Percentiles rank a stretch among this genome's conserved stretches.
Evolutionary conservation across 2,888 invertebrate genomes (phyloP).

Genomic region (Drosophila mayaguana): DNA sequence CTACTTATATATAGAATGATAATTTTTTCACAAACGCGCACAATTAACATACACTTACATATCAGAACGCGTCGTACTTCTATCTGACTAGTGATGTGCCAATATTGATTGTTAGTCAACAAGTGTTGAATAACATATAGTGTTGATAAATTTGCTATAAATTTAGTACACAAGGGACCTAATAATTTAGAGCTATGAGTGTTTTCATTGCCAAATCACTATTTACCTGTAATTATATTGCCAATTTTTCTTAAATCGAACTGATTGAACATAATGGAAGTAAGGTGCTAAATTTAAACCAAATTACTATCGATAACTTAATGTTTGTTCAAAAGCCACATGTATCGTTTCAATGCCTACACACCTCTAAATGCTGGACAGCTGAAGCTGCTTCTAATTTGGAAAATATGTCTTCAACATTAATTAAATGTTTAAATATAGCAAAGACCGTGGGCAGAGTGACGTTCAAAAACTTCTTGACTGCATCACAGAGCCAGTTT

Average conservation of each 20-base stretch:
- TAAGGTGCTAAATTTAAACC: neutral
- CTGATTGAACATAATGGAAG: neutral
- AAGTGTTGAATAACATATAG: conserved; percentile 17
- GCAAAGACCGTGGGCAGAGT: conserved; percentile 57
- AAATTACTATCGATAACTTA: conserved; percentile 14
- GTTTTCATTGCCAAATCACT: neutral
- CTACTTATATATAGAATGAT: conserved; percentile 47
- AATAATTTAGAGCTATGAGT: neutral
- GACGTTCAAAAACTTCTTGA: conserved; percentile 47
- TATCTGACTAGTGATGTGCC: conserved; percentile 34
- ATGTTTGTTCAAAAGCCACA: neutral
- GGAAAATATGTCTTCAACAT: conserved; percentile 62
- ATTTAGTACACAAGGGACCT: neutral
- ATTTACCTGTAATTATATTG: neutral
- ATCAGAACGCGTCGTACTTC: conserved; percentile 53
- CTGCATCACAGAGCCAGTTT: conserved; percentile 37
- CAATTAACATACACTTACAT: conserved; percentile 44
- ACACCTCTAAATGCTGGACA: conserved; percentile 32
- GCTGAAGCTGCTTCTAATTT: conserved; percentile 19
- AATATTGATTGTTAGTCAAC: conserved; percentile 15
- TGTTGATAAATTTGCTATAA: neutral
- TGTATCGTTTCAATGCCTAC: neutral
- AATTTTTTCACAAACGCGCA: conserved; percentile 62
- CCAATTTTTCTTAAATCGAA: neutral
- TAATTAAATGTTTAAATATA: conserved; percentile 74